Conservation (phyloP, 2,113 vertebrate species). For the Addax nasomaculatus region DNA sequence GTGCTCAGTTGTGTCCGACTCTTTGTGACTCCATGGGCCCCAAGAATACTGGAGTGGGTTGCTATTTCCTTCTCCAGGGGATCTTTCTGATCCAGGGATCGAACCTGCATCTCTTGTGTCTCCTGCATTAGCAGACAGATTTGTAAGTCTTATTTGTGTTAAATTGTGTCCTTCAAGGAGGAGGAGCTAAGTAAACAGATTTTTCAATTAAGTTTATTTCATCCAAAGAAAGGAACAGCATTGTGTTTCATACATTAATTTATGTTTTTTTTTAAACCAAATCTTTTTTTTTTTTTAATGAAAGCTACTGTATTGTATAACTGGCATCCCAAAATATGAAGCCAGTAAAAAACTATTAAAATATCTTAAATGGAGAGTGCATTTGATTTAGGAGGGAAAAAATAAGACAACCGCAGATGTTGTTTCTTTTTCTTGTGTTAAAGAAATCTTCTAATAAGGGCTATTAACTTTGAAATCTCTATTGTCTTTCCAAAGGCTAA, state of each 20-base stretch:
- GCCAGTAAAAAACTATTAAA: not conserved
- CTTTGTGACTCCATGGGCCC: not conserved
- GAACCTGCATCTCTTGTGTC: not conserved
- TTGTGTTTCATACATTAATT: constrained; percentile 10
- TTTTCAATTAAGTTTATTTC: not conserved
- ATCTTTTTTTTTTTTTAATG: not conserved
- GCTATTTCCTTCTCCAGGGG: not conserved
- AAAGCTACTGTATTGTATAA: constrained; percentile 16
- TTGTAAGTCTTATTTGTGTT: not conserved
- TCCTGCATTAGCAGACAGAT: not conserved
- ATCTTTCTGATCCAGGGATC: not conserved
- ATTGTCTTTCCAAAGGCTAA: not conserved
- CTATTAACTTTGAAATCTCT: not conserved
- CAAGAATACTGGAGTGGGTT: not conserved
- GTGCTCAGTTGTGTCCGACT: not conserved
- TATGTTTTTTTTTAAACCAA: constrained; percentile 22
- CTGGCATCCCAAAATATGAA: not conserved
- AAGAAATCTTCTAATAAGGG: constrained; percentile 9
- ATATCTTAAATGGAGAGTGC: not conserved
- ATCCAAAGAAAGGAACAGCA: not conserved
- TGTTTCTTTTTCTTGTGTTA: not conserved
- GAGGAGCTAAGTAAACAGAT: not conserved
- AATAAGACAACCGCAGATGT: not conserved
- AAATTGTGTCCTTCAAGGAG: not conserved
- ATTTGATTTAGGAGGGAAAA: constrained; percentile 28